Evolutionary conservation across 2,113 vertebrate species (phyloP).

Genomic region (Siniperca knerii): DNA sequence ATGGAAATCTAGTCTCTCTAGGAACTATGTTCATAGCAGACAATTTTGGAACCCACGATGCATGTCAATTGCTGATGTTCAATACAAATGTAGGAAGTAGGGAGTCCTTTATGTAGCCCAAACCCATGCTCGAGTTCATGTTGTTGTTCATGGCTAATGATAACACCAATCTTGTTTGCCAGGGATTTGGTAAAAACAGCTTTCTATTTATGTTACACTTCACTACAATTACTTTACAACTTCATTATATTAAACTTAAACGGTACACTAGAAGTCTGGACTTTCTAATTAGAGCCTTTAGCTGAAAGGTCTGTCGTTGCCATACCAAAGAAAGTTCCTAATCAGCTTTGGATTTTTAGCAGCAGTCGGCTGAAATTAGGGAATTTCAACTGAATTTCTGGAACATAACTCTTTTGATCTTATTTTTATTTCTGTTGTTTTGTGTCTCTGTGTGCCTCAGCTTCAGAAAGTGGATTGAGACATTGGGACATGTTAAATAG

Average conservation of each 20-base stretch:
- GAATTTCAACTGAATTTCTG: neutral
- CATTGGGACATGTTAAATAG: neutral
- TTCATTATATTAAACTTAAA: slow-evolving; percentile 11
- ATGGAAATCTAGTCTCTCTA: neutral
- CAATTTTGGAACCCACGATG: neutral
- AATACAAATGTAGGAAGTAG: neutral
- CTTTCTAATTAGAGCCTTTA: neutral
- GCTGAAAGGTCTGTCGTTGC: neutral
- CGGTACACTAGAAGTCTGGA: neutral
- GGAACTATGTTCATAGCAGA: neutral
- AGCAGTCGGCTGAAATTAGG: neutral
- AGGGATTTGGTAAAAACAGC: neutral
- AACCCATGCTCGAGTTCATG: too few relatives aligned
- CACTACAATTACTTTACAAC: neutral
- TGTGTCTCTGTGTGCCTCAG: neutral
- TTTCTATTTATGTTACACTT: neutral
- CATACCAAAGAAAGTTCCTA: neutral
- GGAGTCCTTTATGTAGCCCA: neutral
- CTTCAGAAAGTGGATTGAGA: neutral
- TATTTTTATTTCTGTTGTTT: neutral
- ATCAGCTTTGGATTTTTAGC: neutral
- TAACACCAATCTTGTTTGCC: neutral
- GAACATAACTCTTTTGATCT: neutral
- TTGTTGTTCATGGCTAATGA: neutral
- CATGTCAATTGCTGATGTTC: neutral